These are phyloP conservation scores for Erpobdella octoculata DNA, from an alignment of 2,888 invertebrate species.

Conservation along the genomic window DNA sequence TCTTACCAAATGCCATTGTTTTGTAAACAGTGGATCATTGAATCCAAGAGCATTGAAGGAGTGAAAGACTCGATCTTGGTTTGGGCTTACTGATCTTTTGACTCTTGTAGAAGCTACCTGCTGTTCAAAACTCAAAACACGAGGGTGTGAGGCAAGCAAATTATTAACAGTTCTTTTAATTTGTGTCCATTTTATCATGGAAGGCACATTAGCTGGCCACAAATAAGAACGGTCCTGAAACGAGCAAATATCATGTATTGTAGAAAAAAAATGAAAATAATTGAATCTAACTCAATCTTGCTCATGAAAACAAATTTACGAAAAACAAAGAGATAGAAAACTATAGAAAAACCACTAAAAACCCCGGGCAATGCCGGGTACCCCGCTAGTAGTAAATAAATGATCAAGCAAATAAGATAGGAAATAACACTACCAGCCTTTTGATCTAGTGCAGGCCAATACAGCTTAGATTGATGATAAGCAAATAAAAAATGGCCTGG, in stretches of 20 bases:
- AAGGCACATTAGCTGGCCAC: too few relatives aligned
- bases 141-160: background rate
- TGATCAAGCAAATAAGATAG: background rate
- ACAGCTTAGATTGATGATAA: too few relatives aligned
- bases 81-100: conserved; percentile 38
- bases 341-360: too few relatives aligned
- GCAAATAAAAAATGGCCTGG: conserved; percentile 36
- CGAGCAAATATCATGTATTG: too few relatives aligned
- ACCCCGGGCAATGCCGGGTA: too few relatives aligned
- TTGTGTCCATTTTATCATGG: conserved; percentile 3
- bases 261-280: background rate
- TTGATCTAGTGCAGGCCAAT: conserved; percentile 2
- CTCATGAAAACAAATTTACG: too few relatives aligned
- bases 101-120: conserved; percentile 22
- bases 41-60: conserved; percentile 39
- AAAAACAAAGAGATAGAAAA: too few relatives aligned
- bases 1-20: conserved; percentile 50
- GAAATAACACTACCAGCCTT: background rate
- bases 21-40: conserved; percentile 43
- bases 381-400: too few relatives aligned
- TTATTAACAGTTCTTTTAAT: background rate
- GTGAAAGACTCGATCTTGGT: too few relatives aligned
- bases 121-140: conserved; percentile 28
- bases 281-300: too few relatives aligned
- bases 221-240: too few relatives aligned